Base-by-base conservation (phyloP, 2,113 vertebrate genomes). In the Pelecanoides urinatrix region DNA sequence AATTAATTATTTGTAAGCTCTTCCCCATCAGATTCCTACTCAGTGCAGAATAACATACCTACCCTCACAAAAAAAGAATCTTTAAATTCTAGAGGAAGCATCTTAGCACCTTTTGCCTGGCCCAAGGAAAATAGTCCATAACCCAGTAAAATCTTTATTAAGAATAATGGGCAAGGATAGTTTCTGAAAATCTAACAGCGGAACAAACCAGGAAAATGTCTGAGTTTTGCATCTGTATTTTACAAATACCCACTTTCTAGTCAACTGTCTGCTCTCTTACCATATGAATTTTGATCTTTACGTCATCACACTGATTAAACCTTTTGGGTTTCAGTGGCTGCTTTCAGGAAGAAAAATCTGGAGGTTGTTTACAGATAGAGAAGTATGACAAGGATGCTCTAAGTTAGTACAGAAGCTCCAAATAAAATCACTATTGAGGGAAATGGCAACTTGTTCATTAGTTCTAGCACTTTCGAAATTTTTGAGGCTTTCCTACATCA, bases 141-240 rank as follows among this genome's bases (percentile, higher is more conserved):
- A 96, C 80, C 91, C 85, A 97, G 86, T 97, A 97, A 98, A 98
- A 93, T 96, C 93, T 97, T 97, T 96, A 97, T 96, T 97, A 98
- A 97, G 96, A 96, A 96, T 94, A 98, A 97, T 97, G 93, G 93
- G 94, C 73, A 95, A 91, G 95, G 93, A 84, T 89, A 91, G 92
- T 95, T 98, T 97, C 96, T 96, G 94, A 97, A 97, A 93, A 96
- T 97, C 96, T 97, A 93, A 82, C 92, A 97, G 94, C 88, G 94
- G 94, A 94, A 97, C 16, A 67, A 97, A 97, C 92, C 67, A 96
- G 97, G 97, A 98, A 98, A 97, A 94, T 42, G 93, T 98, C 97
- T 98, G 97, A 91, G 65, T 36, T 98, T 97, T 95, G 72, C 85
- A 97, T 94, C 88, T 87, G 85, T 96, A 92, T 96, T 98, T 97